Evolutionary conservation across 2,888 invertebrate species (phyloP).

Genomic region (Melieria picta): DNA sequence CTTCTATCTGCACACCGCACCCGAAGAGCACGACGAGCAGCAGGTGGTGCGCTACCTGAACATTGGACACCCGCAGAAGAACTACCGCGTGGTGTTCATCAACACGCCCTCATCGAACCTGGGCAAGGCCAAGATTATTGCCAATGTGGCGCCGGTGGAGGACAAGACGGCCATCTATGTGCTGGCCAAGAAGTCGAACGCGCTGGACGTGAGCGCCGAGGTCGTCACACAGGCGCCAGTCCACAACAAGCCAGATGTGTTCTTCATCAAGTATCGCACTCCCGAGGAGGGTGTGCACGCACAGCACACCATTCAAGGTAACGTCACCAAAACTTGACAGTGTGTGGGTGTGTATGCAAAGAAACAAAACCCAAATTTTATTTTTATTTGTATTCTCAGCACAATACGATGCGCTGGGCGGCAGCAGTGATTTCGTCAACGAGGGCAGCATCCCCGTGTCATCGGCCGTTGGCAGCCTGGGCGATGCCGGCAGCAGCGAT

Average conservation of each 20-base stretch:
- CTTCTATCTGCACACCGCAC: constrained; percentile 62
- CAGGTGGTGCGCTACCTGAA: constrained; percentile 60
- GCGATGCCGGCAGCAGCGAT: constrained; percentile 37
- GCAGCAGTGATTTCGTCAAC: constrained; percentile 52
- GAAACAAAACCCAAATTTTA: not conserved
- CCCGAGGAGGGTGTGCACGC: constrained; percentile 62
- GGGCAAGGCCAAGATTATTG: constrained; percentile 59
- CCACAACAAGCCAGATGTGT: constrained; percentile 62
- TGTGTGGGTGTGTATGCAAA: no score
- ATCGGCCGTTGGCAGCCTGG: constrained; percentile 58
- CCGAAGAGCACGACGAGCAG: constrained; percentile 61
- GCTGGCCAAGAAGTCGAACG: constrained; percentile 60
- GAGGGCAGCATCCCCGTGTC: constrained; percentile 59
- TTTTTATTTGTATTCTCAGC: constrained; percentile 42
- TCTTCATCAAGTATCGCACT: constrained; percentile 64
- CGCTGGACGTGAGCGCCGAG: constrained; percentile 57
- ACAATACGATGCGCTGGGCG: constrained; percentile 61
- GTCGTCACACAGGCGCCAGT: constrained; percentile 57
- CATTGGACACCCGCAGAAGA: constrained; percentile 59
- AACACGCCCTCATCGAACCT: constrained; percentile 59
- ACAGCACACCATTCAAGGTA: constrained; percentile 62
- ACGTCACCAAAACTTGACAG: not conserved
- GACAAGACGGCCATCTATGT: constrained; percentile 65
- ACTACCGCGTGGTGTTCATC: constrained; percentile 64
- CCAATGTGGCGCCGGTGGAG: constrained; percentile 60